Evolutionary conservation across 2,113 vertebrate species (phyloP).

Genomic region (Aleadryas rufinucha): DNA sequence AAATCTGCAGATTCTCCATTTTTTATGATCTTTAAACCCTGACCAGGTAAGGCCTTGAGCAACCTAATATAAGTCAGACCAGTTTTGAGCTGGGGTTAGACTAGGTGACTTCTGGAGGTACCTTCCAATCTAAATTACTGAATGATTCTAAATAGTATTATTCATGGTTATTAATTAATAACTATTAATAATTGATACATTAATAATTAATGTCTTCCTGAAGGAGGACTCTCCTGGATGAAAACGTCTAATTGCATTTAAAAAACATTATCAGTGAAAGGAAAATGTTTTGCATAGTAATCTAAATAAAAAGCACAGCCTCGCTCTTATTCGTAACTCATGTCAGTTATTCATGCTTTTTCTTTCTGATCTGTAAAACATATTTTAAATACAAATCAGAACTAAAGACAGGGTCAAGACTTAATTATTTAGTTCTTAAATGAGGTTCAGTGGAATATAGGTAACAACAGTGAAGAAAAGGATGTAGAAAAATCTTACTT

Average conservation of each 20-base stretch:
- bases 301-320: conserved; percentile 14
- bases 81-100: neutral
- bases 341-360: neutral
- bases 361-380: neutral
- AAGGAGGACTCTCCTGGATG: neutral
- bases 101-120: neutral
- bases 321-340: neutral
- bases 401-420: conserved; percentile 5
- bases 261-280: conserved; percentile 3
- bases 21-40: neutral
- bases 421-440: conserved; percentile 36
- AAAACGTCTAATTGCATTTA: neutral
- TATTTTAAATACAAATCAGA: conserved; percentile 31
- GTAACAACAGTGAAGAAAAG: neutral
- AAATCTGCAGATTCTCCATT: neutral
- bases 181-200: neutral
- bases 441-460: conserved; percentile 9
- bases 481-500: conserved; percentile 23
- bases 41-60: neutral
- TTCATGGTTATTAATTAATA: neutral
- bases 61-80: neutral
- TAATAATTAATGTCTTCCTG: neutral
- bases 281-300: conserved; percentile 28
- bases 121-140: neutral
- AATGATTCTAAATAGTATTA: neutral